Evolutionary conservation across 2,888 invertebrate species (phyloP).

Genomic region (Ophion costatus): DNA sequence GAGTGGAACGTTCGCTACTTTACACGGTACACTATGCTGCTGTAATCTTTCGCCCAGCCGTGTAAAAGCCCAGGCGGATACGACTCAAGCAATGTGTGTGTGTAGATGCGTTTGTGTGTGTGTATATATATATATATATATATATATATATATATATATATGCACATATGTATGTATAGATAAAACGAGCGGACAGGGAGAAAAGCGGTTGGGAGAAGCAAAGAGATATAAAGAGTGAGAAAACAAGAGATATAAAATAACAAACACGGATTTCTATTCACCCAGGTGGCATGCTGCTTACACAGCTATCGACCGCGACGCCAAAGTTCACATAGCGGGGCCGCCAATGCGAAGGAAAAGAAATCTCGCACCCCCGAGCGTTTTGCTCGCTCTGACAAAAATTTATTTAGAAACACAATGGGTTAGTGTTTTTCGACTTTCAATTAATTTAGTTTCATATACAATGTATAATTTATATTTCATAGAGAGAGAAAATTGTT

Average conservation of each 20-base stretch:
- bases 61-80: slow-evolving; percentile 34
- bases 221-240: slow-evolving; percentile 57
- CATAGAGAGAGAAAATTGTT: too few relatives aligned
- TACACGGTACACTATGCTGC: slow-evolving; percentile 11
- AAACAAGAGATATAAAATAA: slow-evolving; percentile 52
- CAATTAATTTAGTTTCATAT: too few relatives aligned
- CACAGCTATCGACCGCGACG: slow-evolving; percentile 57
- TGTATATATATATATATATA: not conserved
- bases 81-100: slow-evolving; percentile 6
- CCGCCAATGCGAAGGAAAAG: slow-evolving; percentile 3
- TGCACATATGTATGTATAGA: not conserved
- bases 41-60: slow-evolving; percentile 52
- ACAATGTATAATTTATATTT: too few relatives aligned
- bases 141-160: not conserved
- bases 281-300: slow-evolving; percentile 56
- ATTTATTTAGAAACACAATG: not conserved
- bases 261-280: slow-evolving; percentile 50
- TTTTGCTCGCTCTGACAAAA: not conserved
- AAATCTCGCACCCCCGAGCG: not conserved
- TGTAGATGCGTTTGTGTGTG: not conserved
- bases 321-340: not conserved
- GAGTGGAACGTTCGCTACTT: slow-evolving; percentile 49
- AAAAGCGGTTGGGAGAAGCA: slow-evolving; percentile 3
- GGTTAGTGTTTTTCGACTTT: not conserved
- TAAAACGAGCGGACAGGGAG: not conserved